Evolutionary conservation across 2,113 vertebrate genomes (phyloP).

Genomic region (Protobothrops flavoviridis): DNA sequence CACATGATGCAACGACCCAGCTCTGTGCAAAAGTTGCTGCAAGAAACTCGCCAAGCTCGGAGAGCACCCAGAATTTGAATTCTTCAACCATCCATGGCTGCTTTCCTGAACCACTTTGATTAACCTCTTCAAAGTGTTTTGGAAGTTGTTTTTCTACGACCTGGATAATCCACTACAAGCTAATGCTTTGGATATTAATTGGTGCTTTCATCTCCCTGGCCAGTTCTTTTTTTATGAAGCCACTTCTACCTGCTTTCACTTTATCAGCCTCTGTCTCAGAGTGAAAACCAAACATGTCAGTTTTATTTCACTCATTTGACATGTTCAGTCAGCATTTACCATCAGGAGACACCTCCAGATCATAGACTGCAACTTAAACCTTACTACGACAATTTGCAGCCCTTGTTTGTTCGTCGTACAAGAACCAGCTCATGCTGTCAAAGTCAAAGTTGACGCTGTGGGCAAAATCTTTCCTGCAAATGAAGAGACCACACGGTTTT

Average conservation of each 20-base stretch:
- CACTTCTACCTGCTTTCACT: not conserved
- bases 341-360: too few relatives aligned
- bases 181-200: not conserved
- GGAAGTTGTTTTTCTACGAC: not conserved
- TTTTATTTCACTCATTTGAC: not conserved
- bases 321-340: not conserved
- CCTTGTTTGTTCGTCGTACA: not conserved
- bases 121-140: not conserved
- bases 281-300: not conserved
- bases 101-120: not conserved
- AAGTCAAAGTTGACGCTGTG: not conserved
- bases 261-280: not conserved
- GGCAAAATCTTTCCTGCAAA: not conserved
- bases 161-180: not conserved
- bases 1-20: too few relatives aligned
- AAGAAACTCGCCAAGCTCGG: too few relatives aligned
- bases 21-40: too few relatives aligned
- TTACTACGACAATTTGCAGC: not conserved
- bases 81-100: not conserved
- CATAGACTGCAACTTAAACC: not conserved
- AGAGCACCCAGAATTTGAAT: too few relatives aligned
- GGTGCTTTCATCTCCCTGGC: not conserved
- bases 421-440: too few relatives aligned
- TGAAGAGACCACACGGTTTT: not conserved
- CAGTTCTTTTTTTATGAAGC: not conserved